A percentile compares a stretch with the other conserved stretches of the same genome.
Conservation (phyloP, 1,140 invertebrate species). For the Aleiodes sp. region DNA sequence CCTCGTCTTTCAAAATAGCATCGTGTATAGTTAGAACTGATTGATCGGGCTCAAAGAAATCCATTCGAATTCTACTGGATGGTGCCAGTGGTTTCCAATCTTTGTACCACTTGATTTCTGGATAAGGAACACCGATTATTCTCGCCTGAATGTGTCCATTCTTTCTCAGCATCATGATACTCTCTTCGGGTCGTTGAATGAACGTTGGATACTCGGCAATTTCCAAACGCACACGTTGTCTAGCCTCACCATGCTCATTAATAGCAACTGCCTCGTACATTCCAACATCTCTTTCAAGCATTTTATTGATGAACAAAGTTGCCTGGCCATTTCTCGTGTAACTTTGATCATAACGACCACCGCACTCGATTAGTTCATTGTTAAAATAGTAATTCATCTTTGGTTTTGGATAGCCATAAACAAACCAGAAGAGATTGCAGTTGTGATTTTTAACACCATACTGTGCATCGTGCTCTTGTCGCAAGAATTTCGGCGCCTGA, state of each 20-base stretch:
- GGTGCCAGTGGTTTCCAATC: conserved; percentile 91
- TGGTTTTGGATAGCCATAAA: conserved; percentile 92
- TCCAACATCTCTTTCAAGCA: conserved; percentile 91
- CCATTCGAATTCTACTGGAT: conserved; percentile 84
- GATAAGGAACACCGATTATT: conserved; percentile 89
- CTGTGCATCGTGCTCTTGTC: conserved; percentile 84
- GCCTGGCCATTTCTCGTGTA: conserved; percentile 91
- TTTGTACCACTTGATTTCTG: conserved; percentile 97
- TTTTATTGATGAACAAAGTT: conserved; percentile 86
- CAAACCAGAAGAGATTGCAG: conserved; percentile 88
- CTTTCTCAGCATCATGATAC: conserved; percentile 77
- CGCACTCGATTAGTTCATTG: conserved; percentile 81
- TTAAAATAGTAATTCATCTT: conserved; percentile 90
- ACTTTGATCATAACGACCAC: conserved; percentile 82
- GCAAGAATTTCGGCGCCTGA: conserved; percentile 83
- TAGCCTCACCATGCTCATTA: conserved; percentile 91
- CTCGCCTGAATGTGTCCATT: conserved; percentile 83
- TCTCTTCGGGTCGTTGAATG: conserved; percentile 85
- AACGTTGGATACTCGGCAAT: conserved; percentile 94
- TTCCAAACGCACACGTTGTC: conserved; percentile 84
- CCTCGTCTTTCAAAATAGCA: conserved; percentile 88
- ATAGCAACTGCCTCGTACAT: conserved; percentile 91
- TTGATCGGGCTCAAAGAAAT: conserved; percentile 84
- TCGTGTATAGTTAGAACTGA: conserved; percentile 86
- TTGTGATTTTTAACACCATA: conserved; percentile 91